A percentile compares a stretch with the other conserved stretches of the same genome.
Conservation (phyloP, 2,888 invertebrate genomes). For the Phortica okadai region DNA sequence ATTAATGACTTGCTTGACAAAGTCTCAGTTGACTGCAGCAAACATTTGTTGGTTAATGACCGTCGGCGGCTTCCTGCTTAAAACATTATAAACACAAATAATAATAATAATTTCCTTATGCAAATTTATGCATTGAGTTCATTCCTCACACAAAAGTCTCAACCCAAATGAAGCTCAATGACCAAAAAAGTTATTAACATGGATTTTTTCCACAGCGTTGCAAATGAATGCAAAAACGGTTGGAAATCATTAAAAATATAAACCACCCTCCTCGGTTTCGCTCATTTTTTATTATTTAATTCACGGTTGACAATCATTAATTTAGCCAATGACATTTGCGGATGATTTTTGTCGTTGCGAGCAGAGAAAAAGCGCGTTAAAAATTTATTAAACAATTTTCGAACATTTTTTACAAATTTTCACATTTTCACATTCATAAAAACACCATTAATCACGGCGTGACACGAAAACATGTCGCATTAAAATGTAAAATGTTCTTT, state of each 20-base stretch:
- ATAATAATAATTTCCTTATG: constrained; percentile 29
- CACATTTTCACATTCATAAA: background rate
- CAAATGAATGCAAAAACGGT: too few species aligned
- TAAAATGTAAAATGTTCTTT: background rate
- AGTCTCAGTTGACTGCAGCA: constrained; percentile 48
- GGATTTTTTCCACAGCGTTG: too few species aligned
- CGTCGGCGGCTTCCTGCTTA: constrained; percentile 48
- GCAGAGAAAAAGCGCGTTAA: constrained; percentile 10
- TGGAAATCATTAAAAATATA: constrained; percentile 19
- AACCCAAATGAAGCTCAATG: background rate
- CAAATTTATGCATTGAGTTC: constrained; percentile 48
- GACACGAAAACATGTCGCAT: background rate
- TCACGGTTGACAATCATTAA: constrained; percentile 36
- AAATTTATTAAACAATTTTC: constrained; percentile 20
- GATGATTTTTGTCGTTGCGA: background rate
- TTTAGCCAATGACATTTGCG: constrained; percentile 37
- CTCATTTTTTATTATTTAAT: constrained; percentile 23
- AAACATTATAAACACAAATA: constrained; percentile 6
- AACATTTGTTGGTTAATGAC: constrained; percentile 42
- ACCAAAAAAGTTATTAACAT: background rate
- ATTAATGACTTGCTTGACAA: constrained; percentile 62
- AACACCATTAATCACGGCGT: constrained; percentile 15
- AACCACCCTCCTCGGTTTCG: background rate
- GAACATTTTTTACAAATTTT: background rate
- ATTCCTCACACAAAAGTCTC: constrained; percentile 48